A percentile compares a stretch with the other conserved stretches of the same genome.
Conservation (phyloP, 2,113 vertebrate genomes). For the Laticauda laticaudata region DNA sequence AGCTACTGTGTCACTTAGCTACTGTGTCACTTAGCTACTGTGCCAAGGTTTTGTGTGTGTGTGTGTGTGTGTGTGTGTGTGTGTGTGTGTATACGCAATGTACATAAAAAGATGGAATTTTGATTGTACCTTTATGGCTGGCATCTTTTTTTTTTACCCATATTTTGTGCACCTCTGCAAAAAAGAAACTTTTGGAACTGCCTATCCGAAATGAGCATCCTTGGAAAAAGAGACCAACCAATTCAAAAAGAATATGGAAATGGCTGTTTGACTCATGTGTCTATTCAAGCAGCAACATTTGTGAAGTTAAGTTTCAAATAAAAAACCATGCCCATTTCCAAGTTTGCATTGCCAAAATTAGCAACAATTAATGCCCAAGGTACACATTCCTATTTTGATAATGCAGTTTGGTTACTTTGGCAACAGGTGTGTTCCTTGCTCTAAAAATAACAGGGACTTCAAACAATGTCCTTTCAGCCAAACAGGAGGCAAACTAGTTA, state of each 20-base stretch:
- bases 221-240: neutral
- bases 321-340: neutral
- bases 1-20: neutral
- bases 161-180: neutral
- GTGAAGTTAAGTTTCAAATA: neutral
- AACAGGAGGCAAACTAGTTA: conserved; percentile 14
- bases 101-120: neutral
- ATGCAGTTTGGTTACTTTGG: neutral
- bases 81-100: neutral
- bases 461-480: neutral
- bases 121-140: neutral
- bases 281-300: neutral
- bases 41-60: neutral
- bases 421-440: neutral
- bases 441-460: conserved; percentile 36
- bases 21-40: neutral
- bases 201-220: neutral
- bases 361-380: neutral
- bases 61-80: neutral
- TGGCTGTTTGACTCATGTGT: neutral
- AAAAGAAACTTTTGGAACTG: neutral
- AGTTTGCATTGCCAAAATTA: neutral
- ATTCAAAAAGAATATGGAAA: neutral
- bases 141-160: neutral
- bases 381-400: neutral